A percentile compares a stretch with the other conserved stretches of the same genome.
Conservation (phyloP, 1,140 invertebrate genomes). For the Homarus americanus region DNA sequence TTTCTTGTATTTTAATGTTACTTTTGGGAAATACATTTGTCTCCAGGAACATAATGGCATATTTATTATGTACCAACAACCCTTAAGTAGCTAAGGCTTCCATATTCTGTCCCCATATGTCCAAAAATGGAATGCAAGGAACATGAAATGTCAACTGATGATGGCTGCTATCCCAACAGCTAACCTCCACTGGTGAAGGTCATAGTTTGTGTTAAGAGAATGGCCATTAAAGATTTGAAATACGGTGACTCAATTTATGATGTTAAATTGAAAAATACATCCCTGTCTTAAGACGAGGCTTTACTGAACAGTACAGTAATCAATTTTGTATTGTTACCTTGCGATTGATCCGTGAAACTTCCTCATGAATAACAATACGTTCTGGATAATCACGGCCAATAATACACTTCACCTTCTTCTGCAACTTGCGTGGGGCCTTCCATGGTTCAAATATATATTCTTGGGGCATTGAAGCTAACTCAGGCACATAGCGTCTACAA, state of each 20-base stretch:
- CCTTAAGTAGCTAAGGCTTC: no score
- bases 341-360: constrained; percentile 47
- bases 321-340: constrained; percentile 21
- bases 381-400: constrained; percentile 79
- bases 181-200: no score
- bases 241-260: neutral
- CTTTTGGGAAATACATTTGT: no score
- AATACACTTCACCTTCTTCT: constrained; percentile 78
- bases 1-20: no score
- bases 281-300: neutral
- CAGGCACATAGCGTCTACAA: constrained; percentile 79
- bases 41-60: no score
- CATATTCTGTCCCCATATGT: no score
- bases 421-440: constrained; percentile 79
- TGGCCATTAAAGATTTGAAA: neutral
- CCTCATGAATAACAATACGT: constrained; percentile 79
- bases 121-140: no score
- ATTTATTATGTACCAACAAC: no score
- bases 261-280: neutral
- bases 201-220: no score
- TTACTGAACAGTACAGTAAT: no score
- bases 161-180: no score
- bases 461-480: constrained; percentile 78
- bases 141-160: no score
- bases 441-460: constrained; percentile 80